Evolutionary conservation across 2,113 vertebrate species (phyloP), one percentile per base, ranked within the genome.

Genomic region (Ascaphus truei): DNA sequence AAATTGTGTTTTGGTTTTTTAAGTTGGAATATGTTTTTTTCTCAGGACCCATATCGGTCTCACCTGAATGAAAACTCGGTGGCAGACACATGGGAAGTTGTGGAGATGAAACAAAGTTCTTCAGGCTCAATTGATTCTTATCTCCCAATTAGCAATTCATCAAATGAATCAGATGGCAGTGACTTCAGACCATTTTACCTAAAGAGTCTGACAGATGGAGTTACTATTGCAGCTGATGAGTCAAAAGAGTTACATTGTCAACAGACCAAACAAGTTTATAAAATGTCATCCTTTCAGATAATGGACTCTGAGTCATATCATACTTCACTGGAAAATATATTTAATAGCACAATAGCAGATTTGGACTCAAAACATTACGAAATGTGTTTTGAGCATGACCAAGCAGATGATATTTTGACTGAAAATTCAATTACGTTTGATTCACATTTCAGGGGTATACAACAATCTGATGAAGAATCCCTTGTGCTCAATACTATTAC

Each of bases 401-500:
- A n/a, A 6, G 13, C 80, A 75, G 62, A 62, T 51, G 76, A 72
- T 63, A 73, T 72, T 78, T 22, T 76, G 67, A 1, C 37, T 75
- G 81, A 84, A 62, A 72, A 76, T 71, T 25, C 74, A 13, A 31
- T 72, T 31, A 63, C 48, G 51, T 72, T 68, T 2, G 1, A 79
- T 75, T 23, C 64, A 69, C 75, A 74, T 33, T 77, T 76, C 20
- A 20, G 71, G 62, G 80, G 85, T 76, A 68, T 84, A 62, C 77
- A 81, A n/a, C 62, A 81, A 72, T n/a, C 71, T 15, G 73, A 53
- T 75, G 85, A 88, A 79, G 82, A 76, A 45, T 18, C 78, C 2
- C 62, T 87, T 63, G 68, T 89, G 3, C 12, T 91, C 61, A 83
- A 77, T 47, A 81, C 87, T 22, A 68, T 91, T 71, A 73, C 82